These are phyloP conservation scores for Danio tinwini DNA, from an alignment of 2,797 vertebrate species.

Conservation along the genomic window DNA sequence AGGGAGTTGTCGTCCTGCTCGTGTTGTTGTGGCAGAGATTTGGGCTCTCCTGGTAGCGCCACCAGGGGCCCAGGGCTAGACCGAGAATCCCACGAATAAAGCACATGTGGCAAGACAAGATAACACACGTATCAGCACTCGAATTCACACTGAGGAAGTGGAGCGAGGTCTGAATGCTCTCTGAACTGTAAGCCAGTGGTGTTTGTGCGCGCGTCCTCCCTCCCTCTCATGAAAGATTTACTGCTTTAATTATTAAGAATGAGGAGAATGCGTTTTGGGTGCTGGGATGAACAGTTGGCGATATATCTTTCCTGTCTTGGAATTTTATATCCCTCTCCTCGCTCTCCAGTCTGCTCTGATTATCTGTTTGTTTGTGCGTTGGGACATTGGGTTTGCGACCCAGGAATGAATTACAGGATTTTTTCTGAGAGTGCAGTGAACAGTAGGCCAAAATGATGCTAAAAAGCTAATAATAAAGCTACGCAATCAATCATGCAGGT, in stretches of 20 bases:
- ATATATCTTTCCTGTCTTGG: constrained; percentile 29
- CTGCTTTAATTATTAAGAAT: constrained; percentile 52
- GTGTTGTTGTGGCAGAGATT: constrained; percentile 72
- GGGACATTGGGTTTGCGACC: neutral
- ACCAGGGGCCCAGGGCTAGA: constrained; percentile 69
- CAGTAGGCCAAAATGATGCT: constrained; percentile 1
- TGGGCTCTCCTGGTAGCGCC: constrained; percentile 67
- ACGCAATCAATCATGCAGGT: neutral
- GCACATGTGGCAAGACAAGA: constrained; percentile 68
- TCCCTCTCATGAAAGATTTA: constrained; percentile 54
- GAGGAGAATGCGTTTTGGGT: constrained; percentile 32
- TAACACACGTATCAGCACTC: constrained; percentile 61
- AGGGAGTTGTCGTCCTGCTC: constrained; percentile 72
- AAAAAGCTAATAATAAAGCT: constrained; percentile 14
- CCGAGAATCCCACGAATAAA: constrained; percentile 70
- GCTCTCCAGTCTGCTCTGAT: constrained; percentile 13
- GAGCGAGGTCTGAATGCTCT: constrained; percentile 33
- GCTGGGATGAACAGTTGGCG: constrained; percentile 8
- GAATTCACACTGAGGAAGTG: constrained; percentile 23
- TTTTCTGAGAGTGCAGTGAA: neutral
- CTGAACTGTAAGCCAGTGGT: constrained; percentile 32
- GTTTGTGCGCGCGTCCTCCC: constrained; percentile 14
- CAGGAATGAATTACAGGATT: constrained; percentile 17
- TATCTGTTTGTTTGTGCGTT: constrained; percentile 58
- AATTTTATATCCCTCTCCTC: constrained; percentile 19